A percentile compares a stretch with the other conserved stretches of the same genome.
Evolutionary conservation across 2,888 invertebrate genomes (phyloP).

Genomic region (Phyllotreta striolata): DNA sequence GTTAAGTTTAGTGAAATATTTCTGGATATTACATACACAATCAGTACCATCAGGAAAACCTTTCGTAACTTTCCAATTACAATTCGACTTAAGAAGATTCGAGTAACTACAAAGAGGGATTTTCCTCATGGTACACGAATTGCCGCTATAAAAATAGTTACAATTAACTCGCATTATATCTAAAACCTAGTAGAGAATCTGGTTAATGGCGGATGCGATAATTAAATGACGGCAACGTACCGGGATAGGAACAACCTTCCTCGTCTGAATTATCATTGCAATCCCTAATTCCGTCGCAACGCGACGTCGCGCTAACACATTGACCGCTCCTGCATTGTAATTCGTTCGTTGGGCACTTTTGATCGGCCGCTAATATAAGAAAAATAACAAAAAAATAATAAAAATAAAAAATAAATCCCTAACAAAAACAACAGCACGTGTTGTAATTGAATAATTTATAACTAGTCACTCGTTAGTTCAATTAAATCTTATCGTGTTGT

Average conservation of each 20-base stretch:
- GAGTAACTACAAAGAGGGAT: too few species aligned
- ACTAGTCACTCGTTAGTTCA: too few species aligned
- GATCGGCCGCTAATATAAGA: slow-evolving; percentile 49
- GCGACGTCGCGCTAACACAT: slow-evolving; percentile 58
- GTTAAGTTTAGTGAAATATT: too few species aligned
- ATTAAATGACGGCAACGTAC: slow-evolving; percentile 40
- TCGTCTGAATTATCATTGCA: slow-evolving; percentile 71
- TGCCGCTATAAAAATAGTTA: not conserved
- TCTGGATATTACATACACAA: too few species aligned
- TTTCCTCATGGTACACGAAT: not conserved
- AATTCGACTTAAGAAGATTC: too few species aligned
- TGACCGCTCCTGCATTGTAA: slow-evolving; percentile 62
- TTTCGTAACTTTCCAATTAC: too few species aligned
- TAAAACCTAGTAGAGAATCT: not conserved
- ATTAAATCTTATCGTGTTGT: too few species aligned
- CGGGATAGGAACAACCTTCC: slow-evolving; percentile 55
- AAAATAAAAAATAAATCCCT: slow-evolving; percentile 35
- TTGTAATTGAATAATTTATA: too few species aligned
- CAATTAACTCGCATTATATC: not conserved
- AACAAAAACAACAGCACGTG: too few species aligned
- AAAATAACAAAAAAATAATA: slow-evolving; percentile 42
- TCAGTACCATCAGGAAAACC: too few species aligned
- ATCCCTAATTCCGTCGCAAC: slow-evolving; percentile 67
- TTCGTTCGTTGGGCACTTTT: slow-evolving; percentile 56
- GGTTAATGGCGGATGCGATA: slow-evolving; percentile 35